Evolutionary conservation across 2,888 invertebrate species (phyloP).

Genomic region (Cordilura impudica): DNA sequence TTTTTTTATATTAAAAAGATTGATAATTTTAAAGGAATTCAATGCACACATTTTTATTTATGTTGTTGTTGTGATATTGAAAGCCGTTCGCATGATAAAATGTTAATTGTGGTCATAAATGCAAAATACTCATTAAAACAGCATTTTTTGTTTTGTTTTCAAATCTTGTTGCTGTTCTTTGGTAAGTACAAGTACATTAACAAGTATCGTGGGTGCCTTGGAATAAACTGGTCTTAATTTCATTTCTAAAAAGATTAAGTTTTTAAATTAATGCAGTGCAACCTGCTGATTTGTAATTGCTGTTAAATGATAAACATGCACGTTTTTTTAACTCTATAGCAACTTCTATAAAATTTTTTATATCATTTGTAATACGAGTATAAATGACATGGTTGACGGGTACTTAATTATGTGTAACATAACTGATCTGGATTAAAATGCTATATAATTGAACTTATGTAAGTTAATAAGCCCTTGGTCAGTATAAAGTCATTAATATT

Average conservation of each 20-base stretch:
- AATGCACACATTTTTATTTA: neutral
- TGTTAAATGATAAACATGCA: too few relatives aligned
- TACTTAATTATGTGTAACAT: too few relatives aligned
- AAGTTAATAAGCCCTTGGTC: too few relatives aligned
- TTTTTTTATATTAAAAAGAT: neutral
- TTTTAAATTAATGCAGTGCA: neutral
- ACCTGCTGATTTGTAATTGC: neutral
- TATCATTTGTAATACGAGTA: too few relatives aligned
- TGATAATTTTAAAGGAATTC: too few relatives aligned
- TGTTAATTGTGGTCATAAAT: constrained; percentile 26
- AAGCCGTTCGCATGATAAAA: constrained; percentile 27
- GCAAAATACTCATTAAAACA: constrained; percentile 12
- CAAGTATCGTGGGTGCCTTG: constrained; percentile 16
- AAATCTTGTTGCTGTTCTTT: neutral
- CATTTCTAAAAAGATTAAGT: neutral
- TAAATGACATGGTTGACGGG: too few relatives aligned
- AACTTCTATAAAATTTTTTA: too few relatives aligned
- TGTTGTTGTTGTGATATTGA: neutral
- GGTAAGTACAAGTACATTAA: neutral
- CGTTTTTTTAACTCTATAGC: too few relatives aligned
- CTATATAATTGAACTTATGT: too few relatives aligned
- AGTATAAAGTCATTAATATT: too few relatives aligned
- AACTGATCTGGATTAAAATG: too few relatives aligned
- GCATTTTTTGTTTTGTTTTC: neutral
- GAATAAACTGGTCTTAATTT: constrained; percentile 1